These are phyloP conservation scores for Larimichthys crocea DNA, from an alignment of 2,113 vertebrate genomes.

Conservation along the genomic window DNA sequence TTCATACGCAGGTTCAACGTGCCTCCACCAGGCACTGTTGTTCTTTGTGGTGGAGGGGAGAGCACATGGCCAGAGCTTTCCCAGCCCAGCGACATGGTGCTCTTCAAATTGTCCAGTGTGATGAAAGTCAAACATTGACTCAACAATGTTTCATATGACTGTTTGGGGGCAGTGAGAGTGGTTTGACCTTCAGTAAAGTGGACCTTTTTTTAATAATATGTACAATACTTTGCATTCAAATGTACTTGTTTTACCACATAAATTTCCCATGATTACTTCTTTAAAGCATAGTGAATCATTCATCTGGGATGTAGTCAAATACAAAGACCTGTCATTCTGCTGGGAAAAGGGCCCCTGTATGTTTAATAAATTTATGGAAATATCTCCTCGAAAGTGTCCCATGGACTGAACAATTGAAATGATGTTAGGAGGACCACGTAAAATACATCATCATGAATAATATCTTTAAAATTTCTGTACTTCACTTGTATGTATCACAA, in stretches of 20 bases:
- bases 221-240: slow-evolving; percentile 71
- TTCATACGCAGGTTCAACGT: slow-evolving; percentile 68
- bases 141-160: slow-evolving; percentile 54
- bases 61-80: slow-evolving; percentile 40
- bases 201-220: slow-evolving; percentile 69
- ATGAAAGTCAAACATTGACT: slow-evolving; percentile 62
- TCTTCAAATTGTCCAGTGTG: slow-evolving; percentile 58
- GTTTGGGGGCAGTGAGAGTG: slow-evolving; percentile 76
- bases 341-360: slow-evolving; percentile 28
- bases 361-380: slow-evolving; percentile 8
- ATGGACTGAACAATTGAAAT: not conserved
- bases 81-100: slow-evolving; percentile 43
- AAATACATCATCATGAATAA: slow-evolving; percentile 8
- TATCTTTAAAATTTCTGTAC: not conserved
- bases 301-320: slow-evolving; percentile 49
- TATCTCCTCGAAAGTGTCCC: not conserved
- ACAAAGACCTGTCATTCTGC: slow-evolving; percentile 43
- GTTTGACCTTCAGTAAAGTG: slow-evolving; percentile 58
- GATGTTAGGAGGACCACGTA: slow-evolving; percentile 5
- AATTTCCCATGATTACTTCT: slow-evolving; percentile 41
- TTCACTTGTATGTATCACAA: not conserved
- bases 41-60: slow-evolving; percentile 36
- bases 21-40: slow-evolving; percentile 57
- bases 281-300: slow-evolving; percentile 64
- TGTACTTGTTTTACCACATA: slow-evolving; percentile 48